Percentiles rank a stretch among this genome's conserved stretches.
Evolutionary conservation across 2,113 vertebrate species (phyloP).

Genomic region (Archocentrus centrarchus): DNA sequence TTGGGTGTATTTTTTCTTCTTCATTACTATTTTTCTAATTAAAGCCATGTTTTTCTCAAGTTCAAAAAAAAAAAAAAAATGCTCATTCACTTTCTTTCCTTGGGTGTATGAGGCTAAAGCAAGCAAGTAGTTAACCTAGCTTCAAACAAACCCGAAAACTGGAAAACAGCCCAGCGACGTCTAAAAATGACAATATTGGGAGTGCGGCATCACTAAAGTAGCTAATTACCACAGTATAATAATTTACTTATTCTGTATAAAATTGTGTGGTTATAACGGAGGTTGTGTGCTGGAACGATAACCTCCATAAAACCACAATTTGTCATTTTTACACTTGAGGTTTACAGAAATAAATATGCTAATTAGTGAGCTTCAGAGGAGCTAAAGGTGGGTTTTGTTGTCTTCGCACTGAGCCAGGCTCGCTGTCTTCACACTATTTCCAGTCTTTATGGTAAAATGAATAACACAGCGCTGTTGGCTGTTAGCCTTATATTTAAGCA

Average conservation of each 20-base stretch:
- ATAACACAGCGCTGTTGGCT: background rate
- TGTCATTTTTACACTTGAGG: background rate
- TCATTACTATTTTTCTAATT: background rate
- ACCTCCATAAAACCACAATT: background rate
- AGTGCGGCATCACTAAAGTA: background rate
- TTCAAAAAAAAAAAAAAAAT: background rate
- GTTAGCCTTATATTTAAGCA: slow-evolving; percentile 4
- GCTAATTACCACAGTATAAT: background rate
- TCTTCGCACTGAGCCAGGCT: background rate
- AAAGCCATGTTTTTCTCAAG: background rate
- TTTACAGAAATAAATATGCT: background rate
- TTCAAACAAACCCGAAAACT: background rate
- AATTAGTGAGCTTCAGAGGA: slow-evolving; percentile 2
- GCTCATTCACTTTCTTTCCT: background rate
- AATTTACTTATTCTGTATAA: background rate
- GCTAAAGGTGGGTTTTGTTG: background rate
- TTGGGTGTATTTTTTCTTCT: background rate
- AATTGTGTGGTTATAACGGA: background rate
- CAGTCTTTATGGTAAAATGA: slow-evolving; percentile 7
- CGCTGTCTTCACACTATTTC: background rate
- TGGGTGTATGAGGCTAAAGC: background rate
- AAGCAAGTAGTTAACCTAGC: background rate
- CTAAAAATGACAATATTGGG: slow-evolving; percentile 9
- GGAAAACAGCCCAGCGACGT: background rate
- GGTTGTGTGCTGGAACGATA: background rate